phyloP scores from a whole-genome alignment of 2,113 vertebrate genomes.

The Aphyosemion australe region DNA sequence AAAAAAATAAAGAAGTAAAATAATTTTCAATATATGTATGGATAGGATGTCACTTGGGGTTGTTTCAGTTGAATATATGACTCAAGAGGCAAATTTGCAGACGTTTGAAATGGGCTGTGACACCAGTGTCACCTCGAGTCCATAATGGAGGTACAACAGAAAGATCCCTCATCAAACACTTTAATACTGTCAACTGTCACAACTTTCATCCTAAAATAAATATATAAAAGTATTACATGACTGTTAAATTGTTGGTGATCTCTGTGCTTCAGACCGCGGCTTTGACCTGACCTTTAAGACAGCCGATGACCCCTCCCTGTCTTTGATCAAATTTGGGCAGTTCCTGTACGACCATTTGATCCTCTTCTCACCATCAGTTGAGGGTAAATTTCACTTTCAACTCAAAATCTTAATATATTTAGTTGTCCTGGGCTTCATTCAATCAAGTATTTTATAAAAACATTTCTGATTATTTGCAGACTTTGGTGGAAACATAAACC shows the following conservation, averaged over 20 bases:
- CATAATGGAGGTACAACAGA: no score
- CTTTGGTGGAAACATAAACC: constrained; percentile 96
- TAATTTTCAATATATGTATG: no score
- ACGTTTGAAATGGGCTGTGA: no score
- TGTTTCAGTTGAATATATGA: no score
- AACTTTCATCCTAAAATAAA: no score
- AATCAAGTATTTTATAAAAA: neutral
- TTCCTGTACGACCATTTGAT: constrained; percentile 94
- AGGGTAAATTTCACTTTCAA: constrained; percentile 79
- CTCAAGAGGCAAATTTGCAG: no score
- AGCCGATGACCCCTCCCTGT: constrained; percentile 90
- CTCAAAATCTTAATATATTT: neutral
- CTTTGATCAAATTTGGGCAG: constrained; percentile 96
- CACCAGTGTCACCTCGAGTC: no score
- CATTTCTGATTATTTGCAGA: constrained; percentile 77
- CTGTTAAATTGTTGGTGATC: neutral
- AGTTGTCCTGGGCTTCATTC: neutral
- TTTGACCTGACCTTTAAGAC: constrained; percentile 94
- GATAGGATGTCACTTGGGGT: no score
- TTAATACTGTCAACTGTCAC: no score
- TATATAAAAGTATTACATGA: neutral
- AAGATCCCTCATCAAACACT: no score
- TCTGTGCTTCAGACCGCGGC: constrained; percentile 84
- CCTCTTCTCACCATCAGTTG: constrained; percentile 94
- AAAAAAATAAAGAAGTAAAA: no score